Evolutionary conservation across 2,113 vertebrate species (phyloP).

Genomic region (Ciconia maguari): DNA sequence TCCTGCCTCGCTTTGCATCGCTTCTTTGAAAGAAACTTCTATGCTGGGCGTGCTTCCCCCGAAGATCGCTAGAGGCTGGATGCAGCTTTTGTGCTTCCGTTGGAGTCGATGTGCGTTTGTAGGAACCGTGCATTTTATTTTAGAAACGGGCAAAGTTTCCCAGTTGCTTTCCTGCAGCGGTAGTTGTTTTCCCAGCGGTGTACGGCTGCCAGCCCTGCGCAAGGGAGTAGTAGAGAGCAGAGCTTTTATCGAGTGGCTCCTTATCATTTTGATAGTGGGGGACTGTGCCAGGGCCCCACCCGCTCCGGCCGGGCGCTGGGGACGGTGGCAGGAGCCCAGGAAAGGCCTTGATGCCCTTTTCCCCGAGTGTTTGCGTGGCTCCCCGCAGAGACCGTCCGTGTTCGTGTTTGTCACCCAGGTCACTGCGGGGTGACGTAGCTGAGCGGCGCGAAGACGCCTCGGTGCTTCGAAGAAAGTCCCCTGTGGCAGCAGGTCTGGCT

Average conservation of each 20-base stretch:
- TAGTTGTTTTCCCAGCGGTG: background rate
- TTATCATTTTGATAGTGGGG: background rate
- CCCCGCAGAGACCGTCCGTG: background rate
- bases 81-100: background rate
- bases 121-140: background rate
- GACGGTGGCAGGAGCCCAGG: background rate
- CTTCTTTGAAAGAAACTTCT: background rate
- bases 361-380: background rate
- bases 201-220: background rate
- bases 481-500: background rate
- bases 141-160: background rate
- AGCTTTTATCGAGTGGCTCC: background rate
- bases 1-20: background rate
- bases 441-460: background rate
- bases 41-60: background rate
- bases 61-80: background rate
- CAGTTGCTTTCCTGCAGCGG: accelerated
- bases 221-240: background rate
- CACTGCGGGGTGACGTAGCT: accelerated
- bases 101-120: background rate
- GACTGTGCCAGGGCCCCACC: background rate
- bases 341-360: background rate
- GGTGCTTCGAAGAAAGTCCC: accelerated
- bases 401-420: accelerated
- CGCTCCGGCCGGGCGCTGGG: background rate